Base-by-base conservation (phyloP, 2,797 vertebrate genomes). In the Oryzias dopingdopingensis region DNA sequence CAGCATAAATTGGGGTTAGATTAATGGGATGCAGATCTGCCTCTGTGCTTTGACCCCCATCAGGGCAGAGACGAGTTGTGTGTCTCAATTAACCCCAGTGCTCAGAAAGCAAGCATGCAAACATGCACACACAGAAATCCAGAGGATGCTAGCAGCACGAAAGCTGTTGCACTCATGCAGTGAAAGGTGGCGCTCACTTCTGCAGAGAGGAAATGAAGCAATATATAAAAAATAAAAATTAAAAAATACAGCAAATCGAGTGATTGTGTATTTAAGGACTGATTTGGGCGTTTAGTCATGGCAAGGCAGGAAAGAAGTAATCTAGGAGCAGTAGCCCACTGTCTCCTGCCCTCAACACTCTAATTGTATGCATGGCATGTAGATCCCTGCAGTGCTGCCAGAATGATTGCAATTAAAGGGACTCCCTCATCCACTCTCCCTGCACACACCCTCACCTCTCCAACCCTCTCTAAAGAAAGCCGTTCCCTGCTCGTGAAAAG, bases 391-490 rank as follows among this genome's bases (percentile, higher is more conserved):
- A 88, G 85, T 75, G 83, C 73, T 81, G 79, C 78, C 80, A 83
- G 85, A 80, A 85, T 91, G 90, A 92, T 90, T 91, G 90, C 90
- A 92, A 92, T 92, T 92, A 91, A 89, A 89, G 88, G 86, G 83
- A 87, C 88, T 90, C 80, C 81, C 83, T 70, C 62, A 59, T 57
- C 64, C 54, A 56, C 50, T 62, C 62, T 67, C 55, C 56, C 62
- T n/a, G 16, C 47, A 59, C 55, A 29, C 66, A 67, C 59, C 68
- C 64, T 60, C 49, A 58, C 57, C 16, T 44, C 65, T 64, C 48
- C 23, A 62, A 49, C 42, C 45, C 49, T 59, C 52, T 40, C 56
- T 68, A 46, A 47, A 70, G 67, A 73, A 69, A 57, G 41, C 69
- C 46, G 47, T 61, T 66, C 57, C 52, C 44, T 29, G 48, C 64